phyloP scores from a whole-genome alignment of 92 coral and sea anemone genomes.

The Zoanthus solanderi region DNA sequence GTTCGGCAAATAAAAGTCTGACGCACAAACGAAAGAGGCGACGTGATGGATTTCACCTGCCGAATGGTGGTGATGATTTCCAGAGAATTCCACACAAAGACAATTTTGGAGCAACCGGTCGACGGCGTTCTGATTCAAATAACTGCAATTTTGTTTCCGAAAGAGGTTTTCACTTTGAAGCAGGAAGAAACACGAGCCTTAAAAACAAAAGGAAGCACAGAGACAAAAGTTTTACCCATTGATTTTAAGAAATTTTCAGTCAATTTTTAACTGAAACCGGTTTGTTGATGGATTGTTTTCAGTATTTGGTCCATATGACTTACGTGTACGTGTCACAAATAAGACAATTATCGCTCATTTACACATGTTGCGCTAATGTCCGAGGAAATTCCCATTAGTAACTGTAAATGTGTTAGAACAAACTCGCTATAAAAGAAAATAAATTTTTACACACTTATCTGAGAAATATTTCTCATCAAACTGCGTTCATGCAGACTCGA shows the following conservation, averaged over 20 bases:
- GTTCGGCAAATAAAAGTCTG: not conserved
- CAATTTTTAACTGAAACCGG: not conserved
- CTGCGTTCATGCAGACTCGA: no score
- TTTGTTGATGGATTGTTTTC: no score
- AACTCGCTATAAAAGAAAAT: no score
- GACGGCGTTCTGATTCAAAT: not conserved
- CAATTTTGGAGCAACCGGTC: not conserved
- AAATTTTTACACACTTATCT: no score
- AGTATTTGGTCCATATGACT: no score
- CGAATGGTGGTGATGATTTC: not conserved
- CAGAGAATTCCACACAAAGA: not conserved
- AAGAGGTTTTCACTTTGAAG: constrained; percentile 23
- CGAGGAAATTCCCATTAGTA: no score
- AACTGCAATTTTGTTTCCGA: not conserved
- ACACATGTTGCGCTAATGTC: no score
- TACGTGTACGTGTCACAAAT: no score
- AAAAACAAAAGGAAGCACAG: constrained; percentile 6
- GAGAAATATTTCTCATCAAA: no score
- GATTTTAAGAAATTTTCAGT: not conserved
- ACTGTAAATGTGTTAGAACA: no score
- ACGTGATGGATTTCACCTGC: not conserved
- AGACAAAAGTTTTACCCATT: not conserved
- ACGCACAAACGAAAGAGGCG: not conserved
- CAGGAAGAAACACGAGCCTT: not conserved
- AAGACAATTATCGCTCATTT: no score